Evolutionary conservation across 1,140 invertebrate species (phyloP).

Genomic region (Drosophila murphyi): DNA sequence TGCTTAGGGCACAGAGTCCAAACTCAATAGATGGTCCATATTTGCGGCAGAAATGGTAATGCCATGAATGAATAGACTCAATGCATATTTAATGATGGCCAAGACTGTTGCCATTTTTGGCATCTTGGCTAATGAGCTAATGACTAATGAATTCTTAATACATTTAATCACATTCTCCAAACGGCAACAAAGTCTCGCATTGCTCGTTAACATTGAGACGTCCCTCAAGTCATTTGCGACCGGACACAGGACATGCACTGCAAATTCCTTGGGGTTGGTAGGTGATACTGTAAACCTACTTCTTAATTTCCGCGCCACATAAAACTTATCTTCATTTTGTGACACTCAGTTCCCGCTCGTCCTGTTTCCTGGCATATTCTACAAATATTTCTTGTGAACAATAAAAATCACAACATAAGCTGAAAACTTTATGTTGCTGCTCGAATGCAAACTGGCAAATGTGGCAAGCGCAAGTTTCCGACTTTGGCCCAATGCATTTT

Average conservation of each 20-base stretch:
- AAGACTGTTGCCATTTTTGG: conserved; percentile 9
- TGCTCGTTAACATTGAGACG: conserved; percentile 51
- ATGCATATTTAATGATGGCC: conserved; percentile 70
- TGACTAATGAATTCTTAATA: conserved; percentile 76
- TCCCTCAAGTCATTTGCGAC: conserved; percentile 64
- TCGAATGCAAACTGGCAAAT: conserved; percentile 75
- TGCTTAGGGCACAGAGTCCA: conserved; percentile 14
- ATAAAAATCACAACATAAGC: conserved; percentile 83
- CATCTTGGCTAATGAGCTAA: background rate
- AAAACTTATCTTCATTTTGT: conserved; percentile 80
- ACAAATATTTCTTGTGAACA: conserved; percentile 29
- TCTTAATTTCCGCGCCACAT: conserved; percentile 81
- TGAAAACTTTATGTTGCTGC: conserved; percentile 75
- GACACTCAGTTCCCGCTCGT: conserved; percentile 33
- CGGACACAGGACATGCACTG: conserved; percentile 53
- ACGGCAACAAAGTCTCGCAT: background rate
- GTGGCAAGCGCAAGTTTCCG: conserved; percentile 62
- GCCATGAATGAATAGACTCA: conserved; percentile 58
- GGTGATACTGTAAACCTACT: conserved; percentile 70
- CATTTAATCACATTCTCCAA: conserved; percentile 60
- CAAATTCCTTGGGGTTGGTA: conserved; percentile 20
- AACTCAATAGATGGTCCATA: background rate
- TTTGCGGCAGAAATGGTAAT: background rate
- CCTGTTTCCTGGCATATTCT: background rate
- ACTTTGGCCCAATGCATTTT: conserved; percentile 61